phyloP scores from a whole-genome alignment of 2,888 invertebrate species.

The Drosophila putrida region DNA sequence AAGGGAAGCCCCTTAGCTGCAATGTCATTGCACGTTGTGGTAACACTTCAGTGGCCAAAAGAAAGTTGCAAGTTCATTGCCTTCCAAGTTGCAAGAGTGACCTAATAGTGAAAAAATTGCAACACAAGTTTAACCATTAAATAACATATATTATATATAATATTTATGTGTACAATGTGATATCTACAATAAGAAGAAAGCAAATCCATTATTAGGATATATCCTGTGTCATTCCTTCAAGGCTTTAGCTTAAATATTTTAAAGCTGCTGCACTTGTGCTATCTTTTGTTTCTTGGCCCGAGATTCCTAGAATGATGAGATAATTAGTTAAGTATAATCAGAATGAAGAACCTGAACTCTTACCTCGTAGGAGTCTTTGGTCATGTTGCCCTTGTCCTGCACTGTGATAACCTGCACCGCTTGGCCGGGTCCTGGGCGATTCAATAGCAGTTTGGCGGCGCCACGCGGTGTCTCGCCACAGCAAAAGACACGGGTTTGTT shows the following conservation, averaged over 20 bases:
- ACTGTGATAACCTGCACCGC: conserved; percentile 90
- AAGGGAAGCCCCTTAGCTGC: conserved; percentile 66
- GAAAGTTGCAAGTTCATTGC: conserved; percentile 67
- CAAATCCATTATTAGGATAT: conserved; percentile 1
- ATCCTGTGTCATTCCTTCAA: conserved; percentile 40
- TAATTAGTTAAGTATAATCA: not conserved
- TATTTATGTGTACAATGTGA: conserved; percentile 15
- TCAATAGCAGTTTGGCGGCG: conserved; percentile 60
- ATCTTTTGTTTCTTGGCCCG: conserved; percentile 83
- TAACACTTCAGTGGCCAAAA: conserved; percentile 13
- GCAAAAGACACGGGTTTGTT: conserved; percentile 84
- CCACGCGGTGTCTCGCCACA: conserved; percentile 77
- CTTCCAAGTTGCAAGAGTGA: conserved; percentile 24
- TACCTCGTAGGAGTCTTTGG: conserved; percentile 51
- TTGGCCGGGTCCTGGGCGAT: conserved; percentile 88
- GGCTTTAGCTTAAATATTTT: conserved; percentile 24
- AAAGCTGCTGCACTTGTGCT: conserved; percentile 76
- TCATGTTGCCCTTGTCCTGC: conserved; percentile 52
- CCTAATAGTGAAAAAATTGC: conserved; percentile 1
- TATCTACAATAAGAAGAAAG: conserved; percentile 39
- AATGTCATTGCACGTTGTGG: conserved; percentile 66
- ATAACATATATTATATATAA: conserved; percentile 11
- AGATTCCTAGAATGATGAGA: conserved; percentile 63
- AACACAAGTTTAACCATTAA: conserved; percentile 2
- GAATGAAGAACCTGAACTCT: not conserved